Base-by-base conservation (phyloP, 2,113 vertebrate species). In the Emydura subglobosa region DNA sequence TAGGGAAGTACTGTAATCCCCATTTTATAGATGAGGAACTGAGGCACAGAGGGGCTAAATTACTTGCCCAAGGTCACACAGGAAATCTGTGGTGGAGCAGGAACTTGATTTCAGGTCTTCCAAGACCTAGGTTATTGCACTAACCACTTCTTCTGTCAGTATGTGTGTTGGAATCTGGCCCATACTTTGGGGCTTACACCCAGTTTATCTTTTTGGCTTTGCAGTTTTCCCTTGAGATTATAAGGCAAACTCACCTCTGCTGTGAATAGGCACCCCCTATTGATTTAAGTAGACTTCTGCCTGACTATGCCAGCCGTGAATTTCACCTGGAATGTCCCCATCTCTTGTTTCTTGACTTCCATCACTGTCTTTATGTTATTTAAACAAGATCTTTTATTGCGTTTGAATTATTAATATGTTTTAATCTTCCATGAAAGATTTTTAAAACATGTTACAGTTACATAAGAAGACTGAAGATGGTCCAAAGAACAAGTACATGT, bases 401-500 rank as follows among this genome's bases (percentile, higher is more conserved):
- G 17, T 94, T 95, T 95, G 92, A 83, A 12, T 92, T 82, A 42
- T 86, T 42, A 89, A 79, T 87, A 81, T 95, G 39, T 90, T 91
- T 57, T 88, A 95, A 95, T 97, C 88, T 95, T 97, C 84, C 51
- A 8, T 95, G 90, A 90, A 96, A 94, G 79, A 85, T 94, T 98
- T 97, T n/a, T 91, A 92, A 85, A 95, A 88, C 79, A 65, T 91
- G 79, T 78, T 89, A 88, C 90, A 96, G 94, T 95, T 92, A 91
- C 54, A 44, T 78, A 79, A 88, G 90, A 89, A 96, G 96, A 44
- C 93, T 97, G 89, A 74, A 93, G 84, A 94, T 96, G 94, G 81
- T 96, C 96, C 96, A 97, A 97, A 98, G 97, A 98, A 53, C 88
- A 95, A 86, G 59, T 49, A 96, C 85, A 53, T 96, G 25, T 96